phyloP scores from a whole-genome alignment of 2,113 vertebrate species.

The Myotis davidii region DNA sequence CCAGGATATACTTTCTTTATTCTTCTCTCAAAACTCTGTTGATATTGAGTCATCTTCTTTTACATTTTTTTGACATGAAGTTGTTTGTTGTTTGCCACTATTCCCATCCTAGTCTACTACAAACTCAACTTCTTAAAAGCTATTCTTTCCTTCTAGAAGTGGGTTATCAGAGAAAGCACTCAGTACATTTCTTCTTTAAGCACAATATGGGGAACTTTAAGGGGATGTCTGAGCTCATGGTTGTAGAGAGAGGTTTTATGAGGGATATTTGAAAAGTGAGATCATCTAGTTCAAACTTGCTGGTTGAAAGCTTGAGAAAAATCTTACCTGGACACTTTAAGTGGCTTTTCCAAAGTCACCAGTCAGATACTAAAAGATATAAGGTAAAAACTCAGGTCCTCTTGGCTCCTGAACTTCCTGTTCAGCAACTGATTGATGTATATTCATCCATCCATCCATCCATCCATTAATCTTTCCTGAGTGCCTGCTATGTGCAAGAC shows the following conservation, averaged over 20 bases:
- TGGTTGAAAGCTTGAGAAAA: conserved; percentile 6
- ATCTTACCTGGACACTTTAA: neutral
- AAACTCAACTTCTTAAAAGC: neutral
- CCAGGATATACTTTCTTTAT: neutral
- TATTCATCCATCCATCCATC: neutral
- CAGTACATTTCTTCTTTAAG: neutral
- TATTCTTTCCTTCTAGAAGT: neutral
- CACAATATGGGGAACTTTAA: neutral
- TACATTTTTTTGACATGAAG: neutral
- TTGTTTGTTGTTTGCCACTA: neutral
- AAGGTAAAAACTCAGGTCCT: neutral
- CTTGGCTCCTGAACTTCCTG: neutral
- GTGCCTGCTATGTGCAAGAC: neutral
- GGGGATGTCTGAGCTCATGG: neutral
- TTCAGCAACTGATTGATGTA: neutral
- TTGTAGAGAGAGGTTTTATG: neutral
- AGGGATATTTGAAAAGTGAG: neutral
- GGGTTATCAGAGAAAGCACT: neutral
- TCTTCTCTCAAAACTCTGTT: neutral
- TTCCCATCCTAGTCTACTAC: neutral
- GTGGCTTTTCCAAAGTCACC: neutral
- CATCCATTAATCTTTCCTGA: neutral
- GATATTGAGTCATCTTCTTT: neutral
- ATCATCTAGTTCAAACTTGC: neutral
- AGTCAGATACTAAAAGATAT: neutral